These are phyloP conservation scores for Centropus unirufus DNA, from an alignment of 2,113 vertebrate species.

Conservation along the genomic window DNA sequence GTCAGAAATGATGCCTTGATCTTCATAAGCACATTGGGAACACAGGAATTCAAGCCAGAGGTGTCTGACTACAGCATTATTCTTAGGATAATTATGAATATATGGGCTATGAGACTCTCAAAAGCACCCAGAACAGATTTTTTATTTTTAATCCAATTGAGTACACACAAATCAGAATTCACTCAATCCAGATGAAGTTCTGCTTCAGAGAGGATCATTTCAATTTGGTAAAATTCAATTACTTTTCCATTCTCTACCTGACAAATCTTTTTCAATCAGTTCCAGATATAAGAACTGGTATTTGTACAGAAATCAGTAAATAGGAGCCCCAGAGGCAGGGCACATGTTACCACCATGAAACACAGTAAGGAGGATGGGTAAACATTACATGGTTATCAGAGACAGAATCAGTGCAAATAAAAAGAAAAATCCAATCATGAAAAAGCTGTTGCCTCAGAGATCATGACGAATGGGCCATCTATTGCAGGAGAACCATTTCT, in stretches of 20 bases:
- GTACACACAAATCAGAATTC: not conserved
- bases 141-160: not conserved
- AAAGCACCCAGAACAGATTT: not conserved
- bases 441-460: not conserved
- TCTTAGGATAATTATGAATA: not conserved
- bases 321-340: not conserved
- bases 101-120: not conserved
- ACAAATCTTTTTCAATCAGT: not conserved
- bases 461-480: not conserved
- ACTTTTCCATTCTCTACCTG: not conserved
- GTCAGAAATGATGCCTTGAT: not conserved
- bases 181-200: not conserved
- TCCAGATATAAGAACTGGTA: not conserved
- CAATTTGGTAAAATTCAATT: not conserved
- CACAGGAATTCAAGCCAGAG: not conserved
- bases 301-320: not conserved
- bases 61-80: not conserved
- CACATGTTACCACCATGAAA: not conserved
- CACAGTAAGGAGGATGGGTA: not conserved
- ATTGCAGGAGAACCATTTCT: not conserved
- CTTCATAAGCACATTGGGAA: not conserved
- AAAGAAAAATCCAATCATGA: not conserved
- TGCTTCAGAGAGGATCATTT: not conserved
- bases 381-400: not conserved
- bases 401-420: not conserved